phyloP scores from a whole-genome alignment of 2,888 invertebrate species.

The Leptura quadrifasciata region DNA sequence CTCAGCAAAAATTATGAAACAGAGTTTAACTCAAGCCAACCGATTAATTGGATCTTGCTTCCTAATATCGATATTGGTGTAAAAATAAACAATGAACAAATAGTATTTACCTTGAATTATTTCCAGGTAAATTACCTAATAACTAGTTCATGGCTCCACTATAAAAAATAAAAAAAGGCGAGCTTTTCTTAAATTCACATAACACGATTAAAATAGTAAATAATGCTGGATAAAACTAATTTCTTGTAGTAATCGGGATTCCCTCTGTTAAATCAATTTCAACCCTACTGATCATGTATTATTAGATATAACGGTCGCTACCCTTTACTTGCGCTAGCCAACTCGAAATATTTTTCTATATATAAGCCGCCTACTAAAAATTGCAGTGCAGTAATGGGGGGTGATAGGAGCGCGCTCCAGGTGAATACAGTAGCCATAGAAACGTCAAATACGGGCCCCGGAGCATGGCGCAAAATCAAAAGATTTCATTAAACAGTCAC shows the following conservation, averaged over 20 bases:
- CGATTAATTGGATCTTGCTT: too few species aligned
- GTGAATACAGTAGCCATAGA: constrained; percentile 64
- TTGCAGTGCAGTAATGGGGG: constrained; percentile 11
- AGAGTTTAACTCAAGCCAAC: too few species aligned
- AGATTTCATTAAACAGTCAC: constrained; percentile 40
- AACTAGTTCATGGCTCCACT: too few species aligned
- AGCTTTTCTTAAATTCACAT: too few species aligned
- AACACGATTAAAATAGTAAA: too few species aligned
- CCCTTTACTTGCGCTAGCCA: neutral
- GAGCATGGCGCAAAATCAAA: constrained; percentile 49
- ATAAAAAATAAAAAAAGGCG: too few species aligned
- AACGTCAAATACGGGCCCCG: constrained; percentile 56
- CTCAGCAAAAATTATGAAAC: too few species aligned
- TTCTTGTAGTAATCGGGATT: neutral
- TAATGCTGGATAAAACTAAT: too few species aligned
- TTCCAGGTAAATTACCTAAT: too few species aligned
- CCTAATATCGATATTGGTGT: too few species aligned
- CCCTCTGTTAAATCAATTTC: neutral
- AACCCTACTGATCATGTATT: neutral
- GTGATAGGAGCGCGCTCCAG: constrained; percentile 48
- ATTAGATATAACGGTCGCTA: neutral
- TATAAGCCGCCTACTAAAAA: constrained; percentile 14
- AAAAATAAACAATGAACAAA: too few species aligned
- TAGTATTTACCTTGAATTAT: too few species aligned
- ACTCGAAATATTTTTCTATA: constrained; percentile 19